Percentiles rank a stretch among this genome's conserved stretches.
Conservation (phyloP, 2,888 invertebrate species). For the Esperia sulphurella region DNA sequence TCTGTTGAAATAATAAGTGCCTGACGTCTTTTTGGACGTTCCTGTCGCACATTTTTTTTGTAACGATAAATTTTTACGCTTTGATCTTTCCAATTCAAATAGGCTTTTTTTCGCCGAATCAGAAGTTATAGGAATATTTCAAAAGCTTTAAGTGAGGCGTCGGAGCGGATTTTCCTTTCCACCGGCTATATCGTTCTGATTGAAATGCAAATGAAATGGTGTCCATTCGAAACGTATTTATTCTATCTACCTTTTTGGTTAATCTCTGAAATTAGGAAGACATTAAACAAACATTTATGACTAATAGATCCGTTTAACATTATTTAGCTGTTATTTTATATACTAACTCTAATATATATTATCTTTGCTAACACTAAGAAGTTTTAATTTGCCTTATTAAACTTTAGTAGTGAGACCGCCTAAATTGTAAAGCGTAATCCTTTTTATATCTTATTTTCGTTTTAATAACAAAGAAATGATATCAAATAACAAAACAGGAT, state of each 20-base stretch:
- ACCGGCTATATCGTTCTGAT: slow-evolving; percentile 74
- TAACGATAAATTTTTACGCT: slow-evolving; percentile 75
- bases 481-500: too few species aligned
- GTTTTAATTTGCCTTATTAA: too few species aligned
- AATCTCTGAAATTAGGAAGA: slow-evolving; percentile 51
- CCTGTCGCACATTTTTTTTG: slow-evolving; percentile 58
- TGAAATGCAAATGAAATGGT: slow-evolving; percentile 76
- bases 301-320: too few species aligned
- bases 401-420: too few species aligned
- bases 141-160: slow-evolving; percentile 75
- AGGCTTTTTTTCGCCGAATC: slow-evolving; percentile 73
- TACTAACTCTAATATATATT: too few species aligned
- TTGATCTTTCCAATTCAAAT: slow-evolving; percentile 79
- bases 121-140: slow-evolving; percentile 77
- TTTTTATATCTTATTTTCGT: too few species aligned
- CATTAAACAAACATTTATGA: slow-evolving; percentile 25
- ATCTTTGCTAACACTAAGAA: too few species aligned
- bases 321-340: not conserved
- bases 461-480: too few species aligned
- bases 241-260: slow-evolving; percentile 60
- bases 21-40: slow-evolving; percentile 73
- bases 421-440: too few species aligned
- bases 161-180: slow-evolving; percentile 73
- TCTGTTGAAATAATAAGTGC: slow-evolving; percentile 76
- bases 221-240: slow-evolving; percentile 70